These are phyloP conservation scores for Drosophila dunni DNA, from an alignment of 1,140 invertebrate species.

Conservation along the genomic window DNA sequence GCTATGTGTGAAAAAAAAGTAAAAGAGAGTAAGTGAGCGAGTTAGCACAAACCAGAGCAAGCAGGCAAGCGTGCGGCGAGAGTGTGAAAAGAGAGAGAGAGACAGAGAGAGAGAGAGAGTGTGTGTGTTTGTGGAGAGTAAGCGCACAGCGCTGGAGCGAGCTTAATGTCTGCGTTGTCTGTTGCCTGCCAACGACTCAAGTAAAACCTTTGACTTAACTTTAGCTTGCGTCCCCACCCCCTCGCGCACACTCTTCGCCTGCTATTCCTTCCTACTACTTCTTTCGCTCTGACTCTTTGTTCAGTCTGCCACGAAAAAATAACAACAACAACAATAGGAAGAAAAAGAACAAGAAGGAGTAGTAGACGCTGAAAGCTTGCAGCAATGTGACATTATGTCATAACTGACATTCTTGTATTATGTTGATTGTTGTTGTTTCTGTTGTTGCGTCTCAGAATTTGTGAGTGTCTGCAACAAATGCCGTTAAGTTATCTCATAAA, in stretches of 20 bases:
- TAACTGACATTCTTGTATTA: slow-evolving; percentile 43
- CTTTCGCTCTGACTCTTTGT: slow-evolving; percentile 8
- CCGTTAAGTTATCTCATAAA: slow-evolving; percentile 52
- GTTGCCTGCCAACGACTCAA: slow-evolving; percentile 30
- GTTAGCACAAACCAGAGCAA: no score
- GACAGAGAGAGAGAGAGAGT: not conserved
- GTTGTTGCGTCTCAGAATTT: slow-evolving; percentile 26
- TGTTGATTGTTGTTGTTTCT: slow-evolving; percentile 10
- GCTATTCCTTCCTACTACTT: slow-evolving; percentile 3
- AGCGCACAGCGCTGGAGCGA: not conserved
- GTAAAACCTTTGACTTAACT: slow-evolving; percentile 35
- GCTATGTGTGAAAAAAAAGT: slow-evolving; percentile 25
- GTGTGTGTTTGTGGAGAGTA: not conserved
- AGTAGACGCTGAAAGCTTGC: slow-evolving; percentile 26
- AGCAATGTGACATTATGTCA: slow-evolving; percentile 65
- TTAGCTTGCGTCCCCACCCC: not conserved
- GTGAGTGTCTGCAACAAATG: slow-evolving; percentile 33
- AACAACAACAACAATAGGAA: slow-evolving; percentile 19
- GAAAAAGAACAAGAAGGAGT: not conserved
- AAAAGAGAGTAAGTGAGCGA: not conserved
- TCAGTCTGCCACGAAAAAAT: slow-evolving; percentile 12
- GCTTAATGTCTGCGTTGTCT: slow-evolving; percentile 34
- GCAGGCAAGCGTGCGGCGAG: not conserved
- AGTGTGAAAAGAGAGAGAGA: not conserved
- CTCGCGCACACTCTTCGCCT: not conserved